Evolutionary conservation across 2,113 vertebrate genomes (phyloP), one percentile per base, ranked within the genome.

Genomic region (Carollia perspicillata): DNA sequence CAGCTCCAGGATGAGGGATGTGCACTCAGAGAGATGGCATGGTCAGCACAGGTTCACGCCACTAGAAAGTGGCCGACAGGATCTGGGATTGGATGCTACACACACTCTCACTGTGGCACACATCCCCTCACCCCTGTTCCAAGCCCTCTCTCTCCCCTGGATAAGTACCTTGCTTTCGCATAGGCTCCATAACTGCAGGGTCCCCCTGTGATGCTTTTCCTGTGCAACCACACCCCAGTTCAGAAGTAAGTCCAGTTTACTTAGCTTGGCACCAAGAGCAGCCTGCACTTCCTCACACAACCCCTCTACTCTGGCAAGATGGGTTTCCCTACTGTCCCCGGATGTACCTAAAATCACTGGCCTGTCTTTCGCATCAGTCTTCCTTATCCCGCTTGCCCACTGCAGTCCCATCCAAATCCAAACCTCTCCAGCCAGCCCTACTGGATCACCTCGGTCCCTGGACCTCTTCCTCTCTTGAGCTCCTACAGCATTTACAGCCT

Each of bases 171-270:
- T 12, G 16, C 22, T 51, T 49, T 23, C 30, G 22, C 63, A 35
- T 1, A 58, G 78, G 51, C 65, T 80, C 33, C 22, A 0, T 0
- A 2, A 40, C n/a, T 18, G 22, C 49, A 55, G 58, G 1, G 0
- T n/a, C 18, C 47, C 81, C 30, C 72, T 13, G 1, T 22, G 18
- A 16, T 47, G 83, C 65, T 66, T 63, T 81, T 69, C 13, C 33
- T 16, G 6, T 0, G 5, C 11, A 51, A 12, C 35, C 17, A 2
- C 0, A 37, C 0, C 20, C 8, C 14, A 18, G 14, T 8, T 30
- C 23, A 47, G 55, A 80, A 17, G 51, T 4, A 23, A 22, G 58
- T 30, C 65, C 22, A 8, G 17, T 40, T n/a, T 17, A 20, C 30
- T 53, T 3, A 17, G 44, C 28, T 13, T 65, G 90, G 60, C 77